Evolutionary conservation across 1,140 invertebrate species (phyloP).

Genomic region (Sinonovacula constricta): DNA sequence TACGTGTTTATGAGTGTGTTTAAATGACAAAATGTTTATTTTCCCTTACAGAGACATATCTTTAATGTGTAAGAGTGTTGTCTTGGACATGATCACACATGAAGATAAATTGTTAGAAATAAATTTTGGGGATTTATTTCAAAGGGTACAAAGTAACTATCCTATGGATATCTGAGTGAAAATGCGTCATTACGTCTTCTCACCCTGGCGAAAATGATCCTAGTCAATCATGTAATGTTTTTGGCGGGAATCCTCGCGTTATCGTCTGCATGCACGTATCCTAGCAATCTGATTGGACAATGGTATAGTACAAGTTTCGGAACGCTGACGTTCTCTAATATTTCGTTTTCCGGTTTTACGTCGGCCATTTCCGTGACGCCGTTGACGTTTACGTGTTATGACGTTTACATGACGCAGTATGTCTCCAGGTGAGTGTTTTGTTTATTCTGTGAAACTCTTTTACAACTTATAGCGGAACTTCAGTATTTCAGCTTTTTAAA

Average conservation of each 20-base stretch:
- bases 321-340: conserved; percentile 27
- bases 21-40: too few relatives aligned
- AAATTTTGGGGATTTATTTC: too few relatives aligned
- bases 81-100: too few relatives aligned
- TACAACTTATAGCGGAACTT: background rate
- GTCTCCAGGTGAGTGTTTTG: conserved; percentile 38
- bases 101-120: too few relatives aligned
- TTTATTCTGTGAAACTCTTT: background rate
- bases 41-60: too few relatives aligned
- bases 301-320: conserved; percentile 50
- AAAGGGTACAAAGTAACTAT: too few relatives aligned
- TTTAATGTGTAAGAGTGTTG: too few relatives aligned
- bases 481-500: background rate
- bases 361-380: background rate
- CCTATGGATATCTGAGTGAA: too few relatives aligned
- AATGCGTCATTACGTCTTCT: too few relatives aligned
- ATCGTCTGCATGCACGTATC: conserved; percentile 25
- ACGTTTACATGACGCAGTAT: conserved; percentile 15
- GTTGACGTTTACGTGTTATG: conserved; percentile 25
- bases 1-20: too few relatives aligned
- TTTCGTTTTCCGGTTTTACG: conserved; percentile 33
- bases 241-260: background rate
- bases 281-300: conserved; percentile 36
- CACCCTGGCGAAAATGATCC: too few relatives aligned
- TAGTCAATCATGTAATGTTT: too few relatives aligned